phyloP scores from a whole-genome alignment of 2,797 vertebrate species.

The Gastrophryne carolinensis region DNA sequence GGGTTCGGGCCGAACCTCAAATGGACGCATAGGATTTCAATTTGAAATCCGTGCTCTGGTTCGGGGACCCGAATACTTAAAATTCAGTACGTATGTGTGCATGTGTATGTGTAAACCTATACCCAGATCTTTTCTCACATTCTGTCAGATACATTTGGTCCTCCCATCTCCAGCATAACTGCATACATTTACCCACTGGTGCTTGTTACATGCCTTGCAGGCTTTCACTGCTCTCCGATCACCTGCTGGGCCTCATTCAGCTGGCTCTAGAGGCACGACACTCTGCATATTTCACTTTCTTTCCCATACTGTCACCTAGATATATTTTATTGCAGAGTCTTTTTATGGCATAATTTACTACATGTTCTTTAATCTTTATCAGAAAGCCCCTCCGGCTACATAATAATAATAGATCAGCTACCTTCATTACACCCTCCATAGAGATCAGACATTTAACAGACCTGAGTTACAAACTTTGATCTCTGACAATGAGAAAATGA shows the following conservation, averaged over 20 bases:
- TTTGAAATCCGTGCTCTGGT: too few relatives aligned
- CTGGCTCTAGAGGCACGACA: background rate
- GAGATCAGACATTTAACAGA: too few relatives aligned
- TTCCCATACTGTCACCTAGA: slow-evolving; percentile 23
- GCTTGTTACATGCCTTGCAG: slow-evolving; percentile 6
- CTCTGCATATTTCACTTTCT: slow-evolving; percentile 2
- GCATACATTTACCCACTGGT: slow-evolving; percentile 13
- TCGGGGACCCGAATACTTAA: too few relatives aligned
- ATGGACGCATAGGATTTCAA: too few relatives aligned
- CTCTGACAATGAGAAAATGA: too few relatives aligned
- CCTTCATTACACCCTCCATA: too few relatives aligned
- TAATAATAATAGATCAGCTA: too few relatives aligned
- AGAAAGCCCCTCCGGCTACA: slow-evolving; percentile 7
- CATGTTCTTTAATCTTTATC: background rate
- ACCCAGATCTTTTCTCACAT: slow-evolving; percentile 2
- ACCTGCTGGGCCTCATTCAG: slow-evolving; percentile 24
- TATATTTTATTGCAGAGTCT: slow-evolving; percentile 1
- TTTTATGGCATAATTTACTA: background rate
- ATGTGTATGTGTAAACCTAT: background rate
- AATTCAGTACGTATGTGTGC: too few relatives aligned
- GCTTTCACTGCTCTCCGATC: slow-evolving; percentile 1
- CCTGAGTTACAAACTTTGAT: too few relatives aligned
- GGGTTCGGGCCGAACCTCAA: too few relatives aligned
- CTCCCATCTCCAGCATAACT: background rate
- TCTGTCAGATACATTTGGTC: background rate